Conservation (phyloP, 1,140 invertebrate genomes). For the Bombus pascuorum region DNA sequence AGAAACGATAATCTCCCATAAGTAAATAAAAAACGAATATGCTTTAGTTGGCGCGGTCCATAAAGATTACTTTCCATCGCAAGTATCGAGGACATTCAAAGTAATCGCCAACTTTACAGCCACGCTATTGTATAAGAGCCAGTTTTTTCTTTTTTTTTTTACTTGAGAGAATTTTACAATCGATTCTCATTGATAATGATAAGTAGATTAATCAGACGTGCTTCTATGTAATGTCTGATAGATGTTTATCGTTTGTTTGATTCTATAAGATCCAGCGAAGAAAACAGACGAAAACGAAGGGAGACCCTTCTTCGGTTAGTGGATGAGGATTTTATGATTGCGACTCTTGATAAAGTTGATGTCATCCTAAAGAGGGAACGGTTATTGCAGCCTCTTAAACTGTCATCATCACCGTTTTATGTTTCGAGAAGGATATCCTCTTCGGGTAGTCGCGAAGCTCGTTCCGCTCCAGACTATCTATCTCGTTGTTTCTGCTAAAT, state of each 20-base stretch:
- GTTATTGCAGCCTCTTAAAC: background rate
- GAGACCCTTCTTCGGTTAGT: background rate
- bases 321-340: background rate
- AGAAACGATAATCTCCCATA: too few relatives aligned
- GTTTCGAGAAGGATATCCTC: background rate
- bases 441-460: background rate
- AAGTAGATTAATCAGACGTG: fast-evolving
- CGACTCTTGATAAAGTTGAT: conserved; percentile 8
- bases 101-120: too few relatives aligned
- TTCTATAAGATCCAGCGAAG: too few relatives aligned
- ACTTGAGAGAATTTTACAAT: too few relatives aligned
- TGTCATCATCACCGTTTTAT: background rate
- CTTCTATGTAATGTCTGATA: too few relatives aligned
- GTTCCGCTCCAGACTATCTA: background rate
- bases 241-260: too few relatives aligned
- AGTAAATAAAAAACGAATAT: too few relatives aligned
- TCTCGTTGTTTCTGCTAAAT: background rate
- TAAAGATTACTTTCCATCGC: too few relatives aligned
- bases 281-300: background rate
- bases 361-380: background rate
- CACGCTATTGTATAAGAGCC: too few relatives aligned
- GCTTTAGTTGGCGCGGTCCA: too few relatives aligned
- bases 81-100: too few relatives aligned
- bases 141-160: too few relatives aligned
- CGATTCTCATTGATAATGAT: fast-evolving